Base-by-base conservation (phyloP, 2,888 invertebrate species). In the Limnephilus lunatus region DNA sequence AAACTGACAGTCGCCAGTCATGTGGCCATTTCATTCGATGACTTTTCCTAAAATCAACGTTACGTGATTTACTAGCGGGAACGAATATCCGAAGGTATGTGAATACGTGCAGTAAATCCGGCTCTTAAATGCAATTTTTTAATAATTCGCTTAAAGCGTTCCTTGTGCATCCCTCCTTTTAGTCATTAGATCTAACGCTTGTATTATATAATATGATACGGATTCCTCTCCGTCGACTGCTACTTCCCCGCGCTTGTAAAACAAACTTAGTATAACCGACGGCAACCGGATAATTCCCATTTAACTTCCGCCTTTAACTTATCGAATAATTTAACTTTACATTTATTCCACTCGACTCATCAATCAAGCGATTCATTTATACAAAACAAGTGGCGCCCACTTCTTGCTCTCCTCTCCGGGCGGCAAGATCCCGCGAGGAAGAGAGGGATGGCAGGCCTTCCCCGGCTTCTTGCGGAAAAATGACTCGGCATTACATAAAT, bases 401-500 rank as follows among this genome's bases (percentile, higher is more conserved):
- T 68, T 89, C 91, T 81, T 91, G 90, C 91, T 88, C 93, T 88
- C 85, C 88, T 95, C 95, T 95, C 95, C 95, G 95, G 95, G 95
- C 95, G 95, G 94, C 95, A 83, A 35, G 31, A n/a, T n/a, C 81
- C 90, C 19, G 91, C 85, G 90, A 48, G 92, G 68, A 90, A n/a
- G 92, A 93, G 89, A 39, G 93, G 92, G 83, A 91, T 89, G 96
- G 96, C 96, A 95, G 96, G 96, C 95, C 96, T 95, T 95, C 95
- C 95, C 95, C 96, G 96, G 96, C 95, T 96, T 96, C 94, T 95
- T 95, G 95, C 95, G 95, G 96, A 96, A 96, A 96, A 96, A 96
- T 96, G 96, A 96, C 96, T 96, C 96, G 96, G 96, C 96, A 96
- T 96, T 96, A 96, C 96, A 96, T 96, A 96, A 96, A 96, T 96